Evolutionary conservation across 2,888 invertebrate genomes (phyloP).

Genomic region (Cataglyphis rosenhaueri): DNA sequence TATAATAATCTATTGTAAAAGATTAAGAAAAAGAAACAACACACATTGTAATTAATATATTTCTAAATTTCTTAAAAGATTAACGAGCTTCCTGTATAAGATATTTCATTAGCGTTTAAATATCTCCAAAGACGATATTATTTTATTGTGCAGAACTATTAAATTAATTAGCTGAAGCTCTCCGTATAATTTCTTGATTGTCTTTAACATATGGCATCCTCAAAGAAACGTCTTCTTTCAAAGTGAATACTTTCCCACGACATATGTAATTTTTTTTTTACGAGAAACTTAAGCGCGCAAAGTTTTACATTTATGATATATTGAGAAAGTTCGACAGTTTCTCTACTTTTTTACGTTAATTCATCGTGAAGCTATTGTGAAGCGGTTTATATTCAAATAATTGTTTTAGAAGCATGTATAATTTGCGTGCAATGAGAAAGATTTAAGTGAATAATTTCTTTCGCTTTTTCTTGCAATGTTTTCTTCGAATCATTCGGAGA

Average conservation of each 20-base stretch:
- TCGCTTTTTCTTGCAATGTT: background rate
- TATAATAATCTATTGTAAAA: background rate
- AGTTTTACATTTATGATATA: background rate
- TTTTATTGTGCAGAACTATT: background rate
- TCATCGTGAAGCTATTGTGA: background rate
- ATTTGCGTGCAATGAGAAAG: background rate
- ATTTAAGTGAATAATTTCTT: conserved; percentile 22
- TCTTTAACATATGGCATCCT: conserved; percentile 17
- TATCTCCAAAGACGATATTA: background rate
- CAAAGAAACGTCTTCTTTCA: conserved; percentile 24
- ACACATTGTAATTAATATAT: conserved; percentile 3
- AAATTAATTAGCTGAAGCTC: conserved; percentile 35
- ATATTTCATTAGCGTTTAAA: conserved; percentile 8
- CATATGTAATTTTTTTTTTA: background rate
- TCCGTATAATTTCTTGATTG: conserved; percentile 46
- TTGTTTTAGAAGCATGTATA: background rate
- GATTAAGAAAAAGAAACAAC: no score
- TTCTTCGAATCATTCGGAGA: conserved; percentile 13
- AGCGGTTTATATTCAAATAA: background rate
- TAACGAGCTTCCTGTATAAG: background rate
- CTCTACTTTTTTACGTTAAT: conserved; percentile 12
- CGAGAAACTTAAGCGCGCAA: background rate
- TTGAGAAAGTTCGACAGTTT: conserved; percentile 11
- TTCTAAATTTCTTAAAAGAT: background rate
- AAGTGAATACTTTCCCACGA: conserved; percentile 7